Evolutionary conservation across 2,113 vertebrate genomes (phyloP), one percentile per base, ranked within the genome.

Genomic region (Lota lota): DNA sequence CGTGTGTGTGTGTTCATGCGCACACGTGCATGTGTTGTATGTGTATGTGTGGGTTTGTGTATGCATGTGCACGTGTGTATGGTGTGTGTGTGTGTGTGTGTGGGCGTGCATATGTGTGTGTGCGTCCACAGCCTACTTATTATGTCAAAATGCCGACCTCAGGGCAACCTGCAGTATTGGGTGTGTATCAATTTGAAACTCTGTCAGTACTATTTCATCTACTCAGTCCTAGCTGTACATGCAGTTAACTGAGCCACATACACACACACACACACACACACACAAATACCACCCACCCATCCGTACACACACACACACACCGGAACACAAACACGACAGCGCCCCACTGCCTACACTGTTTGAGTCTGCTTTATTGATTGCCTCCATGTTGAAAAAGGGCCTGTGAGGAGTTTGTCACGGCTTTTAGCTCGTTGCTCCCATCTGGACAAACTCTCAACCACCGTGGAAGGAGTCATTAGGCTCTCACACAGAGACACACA

Each of bases 151-250:
- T 8, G 40, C 40, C 10, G 40, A 47, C 40, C 40, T 47, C 40
- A 47, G 7, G 11, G 40, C 40, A 47, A 47, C 40, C 10, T 47
- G 40, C 40, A 47, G 10, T 14, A 47, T 47, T 47, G 12, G 8
- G 40, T 11, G 10, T 47, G 40, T 66, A 53, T 21, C 33, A 61
- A 65, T 84, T 79, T 82, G 77, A 82, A 78, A 68, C 77, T 21
- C 58, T 87, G 85, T 85, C 85, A 82, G 78, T 82, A 82, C 79
- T 85, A 89, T 86, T 73, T 78, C 66, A 67, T 21, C 80, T 58
- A 62, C 73, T 84, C 82, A 74, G 81, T 79, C 78, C 77, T 80
- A 47, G 40, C 40, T 47, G 40, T 47, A 47, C 40, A 10, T 47
- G 40, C 40, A 47, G 40, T 12, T 47, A 47, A 14, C 40, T 47